These are phyloP conservation scores for Cyanoramphus novaezelandiae DNA, from an alignment of 2,113 vertebrate species.

Conservation along the genomic window DNA sequence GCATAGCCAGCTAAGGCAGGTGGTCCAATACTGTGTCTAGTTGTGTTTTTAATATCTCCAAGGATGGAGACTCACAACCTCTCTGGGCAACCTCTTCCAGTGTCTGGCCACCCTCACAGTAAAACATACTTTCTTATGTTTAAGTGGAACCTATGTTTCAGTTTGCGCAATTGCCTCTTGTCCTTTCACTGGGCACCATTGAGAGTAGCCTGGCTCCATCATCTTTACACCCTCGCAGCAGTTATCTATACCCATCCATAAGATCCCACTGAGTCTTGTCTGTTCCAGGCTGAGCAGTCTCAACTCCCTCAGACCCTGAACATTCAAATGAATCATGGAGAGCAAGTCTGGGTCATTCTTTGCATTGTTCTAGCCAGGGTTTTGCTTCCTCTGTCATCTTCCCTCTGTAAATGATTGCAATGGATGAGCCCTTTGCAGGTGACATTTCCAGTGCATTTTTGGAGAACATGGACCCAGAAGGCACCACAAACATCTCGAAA, in stretches of 20 bases:
- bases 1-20: not conserved
- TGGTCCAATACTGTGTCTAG: not conserved
- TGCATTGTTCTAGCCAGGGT: not conserved
- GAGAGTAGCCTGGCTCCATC: not conserved
- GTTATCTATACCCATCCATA: not conserved
- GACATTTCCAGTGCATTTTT: not conserved
- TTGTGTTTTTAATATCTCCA: not conserved
- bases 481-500: not conserved
- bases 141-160: not conserved
- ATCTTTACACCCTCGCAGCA: not conserved
- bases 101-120: not conserved
- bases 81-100: not conserved
- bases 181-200: not conserved
- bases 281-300: not conserved
- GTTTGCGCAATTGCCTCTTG: not conserved
- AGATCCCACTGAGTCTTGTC: not conserved
- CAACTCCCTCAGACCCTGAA: not conserved
- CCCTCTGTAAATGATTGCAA: not conserved
- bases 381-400: not conserved
- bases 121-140: not conserved
- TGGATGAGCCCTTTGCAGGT: not conserved
- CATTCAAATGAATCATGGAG: not conserved
- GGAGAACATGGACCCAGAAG: not conserved
- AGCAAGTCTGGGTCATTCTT: not conserved
- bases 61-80: not conserved